Evolutionary conservation across 2,113 vertebrate species (phyloP), one percentile per base, ranked within the genome.

Genomic region (Tupaia tana): DNA sequence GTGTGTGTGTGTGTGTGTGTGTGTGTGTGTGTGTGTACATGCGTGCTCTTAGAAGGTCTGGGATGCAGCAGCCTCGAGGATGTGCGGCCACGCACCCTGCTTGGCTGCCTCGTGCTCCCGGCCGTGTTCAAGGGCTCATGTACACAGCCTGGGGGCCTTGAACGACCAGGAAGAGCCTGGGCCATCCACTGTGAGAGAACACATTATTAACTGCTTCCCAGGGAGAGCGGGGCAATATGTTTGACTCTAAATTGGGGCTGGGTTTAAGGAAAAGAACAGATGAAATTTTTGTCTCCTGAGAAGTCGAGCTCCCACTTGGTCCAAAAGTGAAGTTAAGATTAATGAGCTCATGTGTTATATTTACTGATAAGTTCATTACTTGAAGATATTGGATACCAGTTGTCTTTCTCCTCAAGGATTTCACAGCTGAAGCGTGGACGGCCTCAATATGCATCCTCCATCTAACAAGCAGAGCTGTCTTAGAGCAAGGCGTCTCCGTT

Each of bases 321-420:
- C 93, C 90, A 86, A 95, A 97, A 96, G 88, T 81, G 86, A 95
- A 97, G 92, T 96, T 88, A 94, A 96, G 97, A 98, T 96, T 95
- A 97, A 98, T 96, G 95, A 98, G 95, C 82, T 95, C 66, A 64
- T 93, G 94, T 12, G 29, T 93, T 94, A n/a, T 86, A 95, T 97
- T 97, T 97, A 97, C 95, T 97, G 96, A 71, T 96, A 96, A 97
- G 90, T 97, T 98, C 77, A 95, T 98, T 97, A 98, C 77, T 84
- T 2, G 74, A 86, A 85, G 82, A 79, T 95, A 95, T 0, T 95
- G 94, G 97, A 96, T 70, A 96, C 75, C 86, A 81, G 84, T 66
- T 97, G 96, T 95, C 92, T 96, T 79, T 96, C 63, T 91, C 71
- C 88, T 95, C 69, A 96, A 98, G 94, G 93, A 95, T 89, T 97